A percentile compares a stretch with the other conserved stretches of the same genome.
Evolutionary conservation across 1,140 invertebrate species (phyloP).

Genomic region (Bradynema listronoti): DNA sequence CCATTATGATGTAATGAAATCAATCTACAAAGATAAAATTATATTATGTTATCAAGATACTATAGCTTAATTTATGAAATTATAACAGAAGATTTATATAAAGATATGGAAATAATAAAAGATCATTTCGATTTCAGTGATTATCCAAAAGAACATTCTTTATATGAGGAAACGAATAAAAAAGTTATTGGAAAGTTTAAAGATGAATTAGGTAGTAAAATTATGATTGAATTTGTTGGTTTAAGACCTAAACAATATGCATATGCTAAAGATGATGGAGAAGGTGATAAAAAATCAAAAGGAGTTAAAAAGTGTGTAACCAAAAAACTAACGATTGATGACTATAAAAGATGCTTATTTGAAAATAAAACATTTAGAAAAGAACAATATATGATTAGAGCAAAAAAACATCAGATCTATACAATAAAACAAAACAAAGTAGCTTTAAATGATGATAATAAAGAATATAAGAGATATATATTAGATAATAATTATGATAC

Average conservation of each 20-base stretch:
- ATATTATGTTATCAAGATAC: too few species aligned
- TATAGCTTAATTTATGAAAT: too few species aligned
- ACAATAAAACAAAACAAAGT: constrained; percentile 29
- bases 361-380: constrained; percentile 23
- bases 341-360: constrained; percentile 20
- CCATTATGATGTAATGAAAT: constrained; percentile 45
- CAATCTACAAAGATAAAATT: constrained; percentile 37
- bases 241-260: too few species aligned
- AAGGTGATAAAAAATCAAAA: constrained; percentile 16
- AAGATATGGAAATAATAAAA: too few species aligned
- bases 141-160: too few species aligned
- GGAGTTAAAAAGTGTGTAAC: constrained; percentile 20
- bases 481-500: constrained; percentile 27
- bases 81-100: too few species aligned
- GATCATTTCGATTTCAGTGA: constrained; percentile 21
- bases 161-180: too few species aligned
- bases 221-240: too few species aligned
- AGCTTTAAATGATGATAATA: constrained; percentile 25
- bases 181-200: constrained; percentile 7
- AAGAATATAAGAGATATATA: constrained; percentile 23
- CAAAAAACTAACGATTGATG: constrained; percentile 18
- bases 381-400: constrained; percentile 27
- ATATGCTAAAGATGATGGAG: too few species aligned
- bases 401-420: constrained; percentile 28
- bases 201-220: too few species aligned